Conservation (phyloP, 1,140 invertebrate species). For the Xylocopa sonorina region DNA sequence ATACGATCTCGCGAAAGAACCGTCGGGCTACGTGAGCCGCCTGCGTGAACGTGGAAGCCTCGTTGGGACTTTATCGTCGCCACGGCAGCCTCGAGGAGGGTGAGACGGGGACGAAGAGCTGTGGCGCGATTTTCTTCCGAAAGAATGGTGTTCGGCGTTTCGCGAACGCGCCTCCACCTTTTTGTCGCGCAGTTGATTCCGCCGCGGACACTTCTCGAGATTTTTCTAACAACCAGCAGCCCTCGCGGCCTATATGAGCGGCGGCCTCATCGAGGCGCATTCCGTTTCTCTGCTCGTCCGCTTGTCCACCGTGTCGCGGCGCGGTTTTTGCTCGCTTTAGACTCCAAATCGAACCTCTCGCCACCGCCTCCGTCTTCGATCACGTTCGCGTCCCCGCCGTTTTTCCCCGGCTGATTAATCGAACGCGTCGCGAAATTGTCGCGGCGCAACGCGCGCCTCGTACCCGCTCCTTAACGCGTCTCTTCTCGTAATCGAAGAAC, state of each 20-base stretch:
- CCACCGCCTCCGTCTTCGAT: neutral
- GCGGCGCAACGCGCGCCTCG: constrained; percentile 68
- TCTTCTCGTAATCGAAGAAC: too few species aligned
- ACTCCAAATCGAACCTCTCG: constrained; percentile 21
- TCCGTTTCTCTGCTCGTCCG: constrained; percentile 28
- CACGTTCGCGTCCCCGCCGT: neutral
- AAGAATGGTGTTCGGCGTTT: constrained; percentile 44
- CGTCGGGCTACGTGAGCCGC: constrained; percentile 74
- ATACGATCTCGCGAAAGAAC: constrained; percentile 75
- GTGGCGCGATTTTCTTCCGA: constrained; percentile 42
- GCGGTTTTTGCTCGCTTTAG: neutral
- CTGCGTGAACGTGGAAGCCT: constrained; percentile 50
- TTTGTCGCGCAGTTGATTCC: constrained; percentile 29
- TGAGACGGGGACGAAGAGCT: neutral
- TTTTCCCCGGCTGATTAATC: constrained; percentile 37
- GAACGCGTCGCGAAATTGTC: constrained; percentile 73
- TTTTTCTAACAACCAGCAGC: constrained; percentile 26
- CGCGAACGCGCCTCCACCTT: constrained; percentile 21
- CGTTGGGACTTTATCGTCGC: constrained; percentile 73
- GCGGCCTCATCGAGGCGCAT: constrained; percentile 23
- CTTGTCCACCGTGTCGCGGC: constrained; percentile 13
- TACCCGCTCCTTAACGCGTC: too few species aligned
- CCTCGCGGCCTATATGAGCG: neutral
- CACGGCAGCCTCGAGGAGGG: constrained; percentile 1
- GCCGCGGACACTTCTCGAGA: constrained; percentile 9